phyloP scores from a whole-genome alignment of 2,113 vertebrate species.

The Plecotus auritus region DNA sequence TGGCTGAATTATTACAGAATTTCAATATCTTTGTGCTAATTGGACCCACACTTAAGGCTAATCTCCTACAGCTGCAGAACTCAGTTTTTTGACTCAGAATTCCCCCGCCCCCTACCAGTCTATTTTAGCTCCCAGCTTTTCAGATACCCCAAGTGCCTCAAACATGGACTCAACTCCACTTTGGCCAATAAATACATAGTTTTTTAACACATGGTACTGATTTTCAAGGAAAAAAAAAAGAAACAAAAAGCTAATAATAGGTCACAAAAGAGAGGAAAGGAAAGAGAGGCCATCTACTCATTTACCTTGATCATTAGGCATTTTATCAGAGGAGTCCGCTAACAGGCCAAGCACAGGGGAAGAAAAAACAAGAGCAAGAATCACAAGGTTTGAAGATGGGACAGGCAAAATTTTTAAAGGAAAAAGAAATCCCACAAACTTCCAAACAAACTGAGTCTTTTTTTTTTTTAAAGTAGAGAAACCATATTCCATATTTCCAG shows the following conservation, averaged over 20 bases:
- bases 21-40: background rate
- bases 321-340: constrained; percentile 99
- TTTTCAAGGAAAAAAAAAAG: background rate
- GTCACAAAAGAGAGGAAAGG: constrained; percentile 62
- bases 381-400: constrained; percentile 84
- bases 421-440: constrained; percentile 50
- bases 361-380: constrained; percentile 88
- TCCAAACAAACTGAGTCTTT: background rate
- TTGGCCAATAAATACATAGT: background rate
- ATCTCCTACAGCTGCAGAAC: background rate
- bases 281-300: constrained; percentile 78
- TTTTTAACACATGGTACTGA: constrained; percentile 52
- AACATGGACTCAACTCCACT: constrained; percentile 28
- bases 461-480: background rate
- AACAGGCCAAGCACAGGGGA: constrained; percentile 87
- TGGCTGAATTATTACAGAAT: background rate
- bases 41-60: background rate
- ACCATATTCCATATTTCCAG: background rate
- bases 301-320: constrained; percentile 99
- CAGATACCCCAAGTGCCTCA: constrained; percentile 46
- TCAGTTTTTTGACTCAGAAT: background rate
- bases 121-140: constrained; percentile 45
- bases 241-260: constrained; percentile 49
- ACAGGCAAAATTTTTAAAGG: constrained; percentile 67
- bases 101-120: background rate